Evolutionary conservation across 2,888 invertebrate species (phyloP).

Genomic region (Linnaemya vulpina): DNA sequence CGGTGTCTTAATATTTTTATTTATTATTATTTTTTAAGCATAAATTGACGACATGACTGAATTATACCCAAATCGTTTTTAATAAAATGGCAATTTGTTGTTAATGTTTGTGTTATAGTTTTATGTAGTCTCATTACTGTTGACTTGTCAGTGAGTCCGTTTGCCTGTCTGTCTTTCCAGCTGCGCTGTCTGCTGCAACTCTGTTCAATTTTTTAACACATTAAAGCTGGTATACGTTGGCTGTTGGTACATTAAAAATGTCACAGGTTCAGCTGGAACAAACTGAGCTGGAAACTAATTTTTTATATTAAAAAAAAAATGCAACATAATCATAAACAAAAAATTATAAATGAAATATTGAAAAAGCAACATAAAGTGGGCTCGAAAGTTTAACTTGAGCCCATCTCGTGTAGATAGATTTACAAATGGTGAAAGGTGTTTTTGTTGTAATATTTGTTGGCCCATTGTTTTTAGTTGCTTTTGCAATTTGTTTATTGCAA

Average conservation of each 20-base stretch:
- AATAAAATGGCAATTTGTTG: slow-evolving; percentile 67
- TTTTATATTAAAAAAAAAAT: slow-evolving; percentile 49
- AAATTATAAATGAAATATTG: slow-evolving; percentile 31
- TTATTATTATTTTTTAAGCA: slow-evolving; percentile 6
- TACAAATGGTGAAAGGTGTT: slow-evolving; percentile 69
- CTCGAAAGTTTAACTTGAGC: slow-evolving; percentile 50
- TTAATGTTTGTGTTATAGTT: slow-evolving; percentile 64
- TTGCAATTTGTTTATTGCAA: slow-evolving; percentile 54
- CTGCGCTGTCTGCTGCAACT: slow-evolving; percentile 16
- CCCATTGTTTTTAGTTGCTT: slow-evolving; percentile 49
- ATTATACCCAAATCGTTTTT: slow-evolving; percentile 58
- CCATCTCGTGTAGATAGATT: slow-evolving; percentile 49
- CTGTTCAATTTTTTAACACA: slow-evolving; percentile 50
- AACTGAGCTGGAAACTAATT: slow-evolving; percentile 57
- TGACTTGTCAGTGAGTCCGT: slow-evolving; percentile 31
- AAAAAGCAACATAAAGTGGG: slow-evolving; percentile 48
- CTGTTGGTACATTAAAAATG: slow-evolving; percentile 59
- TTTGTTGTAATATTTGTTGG: slow-evolving; percentile 43
- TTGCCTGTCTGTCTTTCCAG: neutral
- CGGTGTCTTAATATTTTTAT: slow-evolving; percentile 11
- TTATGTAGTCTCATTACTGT: slow-evolving; percentile 49
- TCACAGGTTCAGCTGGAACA: slow-evolving; percentile 64
- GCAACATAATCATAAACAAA: slow-evolving; percentile 30
- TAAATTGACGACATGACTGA: slow-evolving; percentile 65
- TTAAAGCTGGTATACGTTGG: slow-evolving; percentile 21